Evolutionary conservation across 2,113 vertebrate species (phyloP), one percentile per base, ranked within the genome.

Genomic region (Mobula birostris): DNA sequence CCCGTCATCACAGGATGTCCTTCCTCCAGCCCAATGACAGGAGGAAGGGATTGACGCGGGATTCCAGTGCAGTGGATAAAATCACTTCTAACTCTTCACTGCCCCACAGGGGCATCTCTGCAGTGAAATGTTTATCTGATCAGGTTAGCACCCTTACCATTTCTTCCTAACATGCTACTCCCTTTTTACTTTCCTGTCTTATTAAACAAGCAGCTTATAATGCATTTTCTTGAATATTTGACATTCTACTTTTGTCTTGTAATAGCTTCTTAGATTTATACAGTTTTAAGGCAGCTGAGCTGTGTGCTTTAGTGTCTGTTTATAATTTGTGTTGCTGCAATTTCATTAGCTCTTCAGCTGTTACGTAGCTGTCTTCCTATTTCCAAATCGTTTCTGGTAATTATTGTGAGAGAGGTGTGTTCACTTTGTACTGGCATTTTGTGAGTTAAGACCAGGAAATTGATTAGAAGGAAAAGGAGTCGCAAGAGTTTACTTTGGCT

Each of bases 1-100:
- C 98, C 96, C 97, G 97, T 97, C 97, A 97, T 97, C 97, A 97
- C 97, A 98, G 98, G 98, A 98, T 97, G 97, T 98, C 97, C 97
- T 98, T 98, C 98, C 97, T 98, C 97, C 96, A 96, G 94, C 95
- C 97, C 95, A 96, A 95, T 95, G 2, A 95, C 95, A 94, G 80
- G 95, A 96, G 96, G 95, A 95, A 95, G 94, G 95, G 96, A 96
- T 78, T 70, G 58, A 56, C 48, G 63, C 63, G 27, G 56, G 77
- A 3, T 11, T 87, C 24, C 11, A 48, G 12, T 7, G 6, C 77
- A 24, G 94, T 85, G 80, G 68, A 63, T 85, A 94, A 85, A 79
- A 85, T 27, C 63, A 70, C 66, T 92, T 70, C 63, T 0, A 92
- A 36, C 66, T 68, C 88, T 70, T 17, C 61, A 92, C 8, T 66